A percentile compares a stretch with the other conserved stretches of the same genome.
Evolutionary conservation across 2,113 vertebrate genomes (phyloP).

Genomic region (Myotis lucifugus): DNA sequence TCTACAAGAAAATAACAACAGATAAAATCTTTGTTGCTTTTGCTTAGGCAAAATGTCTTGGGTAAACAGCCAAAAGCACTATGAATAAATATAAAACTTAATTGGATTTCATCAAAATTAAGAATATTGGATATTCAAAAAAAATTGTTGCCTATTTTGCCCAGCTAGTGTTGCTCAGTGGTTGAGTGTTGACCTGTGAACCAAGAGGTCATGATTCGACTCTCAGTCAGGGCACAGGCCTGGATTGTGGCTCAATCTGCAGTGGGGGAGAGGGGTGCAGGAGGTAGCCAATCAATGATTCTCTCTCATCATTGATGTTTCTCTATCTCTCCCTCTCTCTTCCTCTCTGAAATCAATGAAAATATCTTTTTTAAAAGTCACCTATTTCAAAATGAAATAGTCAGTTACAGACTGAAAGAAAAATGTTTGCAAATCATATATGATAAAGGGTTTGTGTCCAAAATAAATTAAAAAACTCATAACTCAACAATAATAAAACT

Average conservation of each 20-base stretch:
- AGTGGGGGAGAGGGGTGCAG: no score
- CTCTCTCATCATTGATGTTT: no score
- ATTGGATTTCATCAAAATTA: background rate
- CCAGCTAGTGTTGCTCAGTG: no score
- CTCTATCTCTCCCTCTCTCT: no score
- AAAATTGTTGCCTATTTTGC: no score
- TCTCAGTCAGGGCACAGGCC: no score
- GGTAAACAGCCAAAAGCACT: background rate
- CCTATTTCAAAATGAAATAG: background rate
- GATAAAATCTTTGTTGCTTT: background rate
- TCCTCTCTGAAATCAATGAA: no score
- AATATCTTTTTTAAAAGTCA: background rate
- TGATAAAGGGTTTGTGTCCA: background rate
- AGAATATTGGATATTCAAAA: background rate
- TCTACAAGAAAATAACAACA: background rate
- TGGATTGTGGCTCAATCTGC: no score
- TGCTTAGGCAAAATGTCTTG: background rate
- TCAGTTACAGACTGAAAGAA: background rate
- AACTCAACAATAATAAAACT: background rate
- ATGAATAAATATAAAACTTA: background rate
- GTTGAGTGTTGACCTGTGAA: no score
- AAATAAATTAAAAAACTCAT: background rate
- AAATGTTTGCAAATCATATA: background rate
- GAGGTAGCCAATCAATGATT: no score
- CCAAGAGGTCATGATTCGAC: no score